Evolutionary conservation across 1,140 invertebrate genomes (phyloP).

Genomic region (Micrasema minimum): DNA sequence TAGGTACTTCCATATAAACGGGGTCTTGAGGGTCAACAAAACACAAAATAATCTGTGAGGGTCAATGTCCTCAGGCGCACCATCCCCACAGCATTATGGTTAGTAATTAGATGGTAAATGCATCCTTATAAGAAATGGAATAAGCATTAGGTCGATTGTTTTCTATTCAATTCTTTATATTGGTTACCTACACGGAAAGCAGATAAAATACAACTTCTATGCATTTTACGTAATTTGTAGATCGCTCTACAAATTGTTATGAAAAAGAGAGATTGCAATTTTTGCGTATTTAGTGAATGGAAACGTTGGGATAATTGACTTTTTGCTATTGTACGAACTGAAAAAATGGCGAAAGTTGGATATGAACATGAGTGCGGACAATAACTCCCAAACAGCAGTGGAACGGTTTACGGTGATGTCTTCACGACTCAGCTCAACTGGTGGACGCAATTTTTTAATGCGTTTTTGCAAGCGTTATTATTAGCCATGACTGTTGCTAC

Average conservation of each 20-base stretch:
- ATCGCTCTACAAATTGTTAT: conserved; percentile 40
- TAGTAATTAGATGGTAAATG: too few relatives aligned
- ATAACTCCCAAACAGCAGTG: conserved; percentile 37
- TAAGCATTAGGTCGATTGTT: too few relatives aligned
- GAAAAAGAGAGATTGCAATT: conserved; percentile 44
- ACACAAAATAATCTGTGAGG: too few relatives aligned
- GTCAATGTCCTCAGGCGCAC: too few relatives aligned
- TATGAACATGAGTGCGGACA: conserved; percentile 48
- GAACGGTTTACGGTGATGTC: neutral
- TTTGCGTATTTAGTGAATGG: conserved; percentile 46
- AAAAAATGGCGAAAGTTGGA: conserved; percentile 53
- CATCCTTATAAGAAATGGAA: too few relatives aligned
- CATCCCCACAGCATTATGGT: too few relatives aligned
- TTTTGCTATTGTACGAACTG: conserved; percentile 48
- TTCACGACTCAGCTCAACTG: conserved; percentile 27
- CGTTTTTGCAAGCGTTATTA: neutral
- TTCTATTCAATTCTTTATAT: too few relatives aligned
- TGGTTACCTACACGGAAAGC: too few relatives aligned
- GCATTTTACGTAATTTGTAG: conserved; percentile 36
- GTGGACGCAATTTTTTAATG: conserved; percentile 6
- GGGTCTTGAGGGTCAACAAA: too few relatives aligned
- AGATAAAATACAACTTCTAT: neutral
- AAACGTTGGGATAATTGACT: conserved; percentile 49
- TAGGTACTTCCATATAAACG: too few relatives aligned
- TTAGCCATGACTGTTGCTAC: neutral